Base-by-base conservation (phyloP, 2,888 invertebrate genomes). In the Calameuta filiformis region DNA sequence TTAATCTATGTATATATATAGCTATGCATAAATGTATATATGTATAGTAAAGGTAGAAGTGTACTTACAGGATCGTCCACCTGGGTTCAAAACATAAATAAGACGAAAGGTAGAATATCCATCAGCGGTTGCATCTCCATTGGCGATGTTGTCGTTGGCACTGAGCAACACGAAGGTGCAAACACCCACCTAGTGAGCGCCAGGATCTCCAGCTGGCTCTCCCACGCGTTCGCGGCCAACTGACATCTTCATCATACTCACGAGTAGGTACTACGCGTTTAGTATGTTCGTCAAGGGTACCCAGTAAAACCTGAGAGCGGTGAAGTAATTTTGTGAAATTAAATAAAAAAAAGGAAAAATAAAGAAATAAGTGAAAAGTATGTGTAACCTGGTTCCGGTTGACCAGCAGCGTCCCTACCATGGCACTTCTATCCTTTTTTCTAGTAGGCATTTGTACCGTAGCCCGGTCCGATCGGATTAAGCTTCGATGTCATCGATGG, bases 171-270 rank as follows among this genome's bases (percentile, higher is more conserved):
- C 79, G 79, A 82, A 84, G 85, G 85, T 84, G 85, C 85, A 84
- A 89, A 89, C 88, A 87, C 87, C 87, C 83, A 88, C 87, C 84
- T 82, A 83, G 81, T 82, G 81, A 84, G 83, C 82, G 82, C 79
- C 80, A 80, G 75, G 79, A 80, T 83, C 85, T 84, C 87, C 89
- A 86, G 86, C 85, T 87, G 86, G 85, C 85, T 89, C 89, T 88
- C 90, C 90, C 90, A 90, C 90, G 89, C 90, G 80, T 85, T 83
- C 84, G 77, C 83, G 81, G 76, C 81, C 85, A 83, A 83, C 84
- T 85, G 87, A 90, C 89, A 87, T 90, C 90, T 90, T 89, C 88
- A 90, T 90, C 90, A 86, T 87, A 82, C 83, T 78, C 83, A 83
- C 81, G 76, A 79, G 79, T 76, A 78, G 81, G 76, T 73, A 56